Percentiles rank a stretch among this genome's conserved stretches.
Evolutionary conservation across 2,888 invertebrate genomes (phyloP).

Genomic region (Orgyia antiqua): DNA sequence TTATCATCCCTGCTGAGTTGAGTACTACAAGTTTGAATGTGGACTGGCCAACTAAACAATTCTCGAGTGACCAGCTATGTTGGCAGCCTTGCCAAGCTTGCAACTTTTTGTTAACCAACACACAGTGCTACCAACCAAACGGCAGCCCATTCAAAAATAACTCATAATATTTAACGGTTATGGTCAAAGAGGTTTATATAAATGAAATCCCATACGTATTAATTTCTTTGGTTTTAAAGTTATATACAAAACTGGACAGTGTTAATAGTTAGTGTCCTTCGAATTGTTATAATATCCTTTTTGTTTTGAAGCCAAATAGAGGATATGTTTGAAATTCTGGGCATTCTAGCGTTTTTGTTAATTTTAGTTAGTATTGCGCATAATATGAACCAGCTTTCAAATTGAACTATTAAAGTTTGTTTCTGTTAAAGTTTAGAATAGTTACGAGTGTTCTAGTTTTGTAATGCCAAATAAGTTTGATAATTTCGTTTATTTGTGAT

Average conservation of each 20-base stretch:
- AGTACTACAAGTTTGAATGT: conserved; percentile 29
- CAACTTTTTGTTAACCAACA: conserved; percentile 35
- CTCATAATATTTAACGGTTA: conserved; percentile 3
- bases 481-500: too few species aligned
- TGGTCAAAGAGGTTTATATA: too few species aligned
- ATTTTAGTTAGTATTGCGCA: conserved; percentile 14
- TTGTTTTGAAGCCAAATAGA: conserved; percentile 55
- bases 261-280: conserved; percentile 59
- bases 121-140: conserved; percentile 6
- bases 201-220: too few species aligned
- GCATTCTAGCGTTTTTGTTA: conserved; percentile 14
- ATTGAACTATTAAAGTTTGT: too few species aligned
- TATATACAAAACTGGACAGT: conserved; percentile 56
- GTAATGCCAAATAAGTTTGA: too few species aligned
- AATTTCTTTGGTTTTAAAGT: conserved; percentile 27
- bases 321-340: conserved; percentile 23
- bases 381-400: not conserved
- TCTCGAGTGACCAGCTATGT: conserved; percentile 54
- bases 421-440: too few species aligned
- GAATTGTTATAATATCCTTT: conserved; percentile 57
- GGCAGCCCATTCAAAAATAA: conserved; percentile 5
- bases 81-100: conserved; percentile 57
- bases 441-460: too few species aligned
- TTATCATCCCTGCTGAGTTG: conserved; percentile 26
- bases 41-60: conserved; percentile 62